A percentile compares a stretch with the other conserved stretches of the same genome.
These are phyloP conservation scores for Stenoptilia bipunctidactyla DNA, from an alignment of 2,888 invertebrate species.

Conservation along the genomic window DNA sequence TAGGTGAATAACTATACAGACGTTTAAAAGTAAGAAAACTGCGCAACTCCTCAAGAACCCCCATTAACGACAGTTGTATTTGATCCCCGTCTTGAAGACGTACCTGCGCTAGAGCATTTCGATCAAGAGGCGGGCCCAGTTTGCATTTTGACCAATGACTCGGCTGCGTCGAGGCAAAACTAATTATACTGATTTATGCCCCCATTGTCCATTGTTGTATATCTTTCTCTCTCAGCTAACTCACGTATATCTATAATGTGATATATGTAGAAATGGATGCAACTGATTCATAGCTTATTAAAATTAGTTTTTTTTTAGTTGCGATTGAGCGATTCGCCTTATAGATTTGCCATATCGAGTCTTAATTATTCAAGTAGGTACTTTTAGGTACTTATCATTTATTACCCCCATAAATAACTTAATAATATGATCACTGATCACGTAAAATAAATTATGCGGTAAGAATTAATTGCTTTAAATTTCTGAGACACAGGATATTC, in stretches of 20 bases:
- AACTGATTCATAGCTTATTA: constrained; percentile 9
- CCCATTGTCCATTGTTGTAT: constrained; percentile 91
- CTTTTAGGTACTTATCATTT: no score
- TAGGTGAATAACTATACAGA: no score
- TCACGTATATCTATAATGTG: constrained; percentile 2
- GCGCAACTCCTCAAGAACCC: no score
- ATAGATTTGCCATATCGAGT: no score
- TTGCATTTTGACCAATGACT: constrained; percentile 76
- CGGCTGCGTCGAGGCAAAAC: constrained; percentile 75
- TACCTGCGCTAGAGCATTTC: constrained; percentile 48
- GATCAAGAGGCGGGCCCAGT: constrained; percentile 67
- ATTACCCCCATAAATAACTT: no score
- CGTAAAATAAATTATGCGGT: no score
- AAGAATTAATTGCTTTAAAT: no score
- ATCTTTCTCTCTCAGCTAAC: constrained; percentile 54
- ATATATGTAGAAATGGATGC: background rate
- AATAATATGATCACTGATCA: no score
- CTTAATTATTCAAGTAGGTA: no score
- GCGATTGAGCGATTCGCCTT: constrained; percentile 4
- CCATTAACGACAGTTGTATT: no score
- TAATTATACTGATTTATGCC: constrained; percentile 96
- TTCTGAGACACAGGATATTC: no score
- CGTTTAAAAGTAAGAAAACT: no score
- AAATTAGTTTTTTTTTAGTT: constrained; percentile 10
- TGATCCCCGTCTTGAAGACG: constrained; percentile 43